Evolutionary conservation across 1,140 invertebrate genomes (phyloP).

Genomic region (Pinna nobilis): DNA sequence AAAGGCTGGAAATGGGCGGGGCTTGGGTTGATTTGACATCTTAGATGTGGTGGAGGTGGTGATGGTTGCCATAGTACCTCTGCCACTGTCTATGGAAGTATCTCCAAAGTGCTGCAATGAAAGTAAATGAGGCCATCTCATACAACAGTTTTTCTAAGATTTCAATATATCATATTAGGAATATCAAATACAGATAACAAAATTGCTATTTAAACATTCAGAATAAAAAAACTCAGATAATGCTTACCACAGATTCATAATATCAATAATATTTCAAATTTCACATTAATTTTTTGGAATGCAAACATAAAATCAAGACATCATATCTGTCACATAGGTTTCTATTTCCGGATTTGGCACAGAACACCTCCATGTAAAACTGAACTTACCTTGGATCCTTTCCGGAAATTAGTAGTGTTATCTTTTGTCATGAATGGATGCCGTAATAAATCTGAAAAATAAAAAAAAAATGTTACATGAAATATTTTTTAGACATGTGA

Average conservation of each 20-base stretch:
- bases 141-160: background rate
- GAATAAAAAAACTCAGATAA: too few species aligned
- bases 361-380: too few species aligned
- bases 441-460: slow-evolving; percentile 59
- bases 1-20: slow-evolving; percentile 54
- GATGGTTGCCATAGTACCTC: slow-evolving; percentile 69
- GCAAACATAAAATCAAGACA: too few species aligned
- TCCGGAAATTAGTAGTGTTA: slow-evolving; percentile 37
- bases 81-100: slow-evolving; percentile 73
- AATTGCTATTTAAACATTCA: background rate
- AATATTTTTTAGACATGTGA: too few species aligned
- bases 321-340: too few species aligned
- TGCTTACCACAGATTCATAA: too few species aligned
- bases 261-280: too few species aligned
- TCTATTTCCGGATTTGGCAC: too few species aligned
- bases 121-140: background rate
- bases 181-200: background rate
- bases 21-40: slow-evolving; percentile 28
- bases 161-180: background rate
- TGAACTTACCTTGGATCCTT: slow-evolving; percentile 41
- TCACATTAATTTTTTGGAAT: too few species aligned
- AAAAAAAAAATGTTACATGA: slow-evolving; percentile 12
- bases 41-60: slow-evolving; percentile 42
- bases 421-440: slow-evolving; percentile 71
- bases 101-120: slow-evolving; percentile 58